phyloP scores from a whole-genome alignment of 37 sponge, comb jelly and placozoan genomes.

The Spongia lamella region DNA sequence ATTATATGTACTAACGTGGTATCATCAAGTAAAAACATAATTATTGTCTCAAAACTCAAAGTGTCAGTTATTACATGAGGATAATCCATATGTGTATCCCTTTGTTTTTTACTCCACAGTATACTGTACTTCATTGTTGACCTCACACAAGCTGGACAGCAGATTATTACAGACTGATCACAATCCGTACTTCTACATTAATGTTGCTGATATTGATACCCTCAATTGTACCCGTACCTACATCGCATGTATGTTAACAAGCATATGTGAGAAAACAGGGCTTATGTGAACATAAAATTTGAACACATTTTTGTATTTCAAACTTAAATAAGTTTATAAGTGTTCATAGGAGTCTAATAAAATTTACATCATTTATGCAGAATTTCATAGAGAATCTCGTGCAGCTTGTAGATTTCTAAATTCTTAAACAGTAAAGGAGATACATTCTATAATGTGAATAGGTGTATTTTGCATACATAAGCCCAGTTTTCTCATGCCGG shows the following conservation, averaged over 20 bases:
- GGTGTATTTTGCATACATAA: neutral
- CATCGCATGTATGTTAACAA: slow-evolving; percentile 88
- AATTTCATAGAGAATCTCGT: too few relatives aligned
- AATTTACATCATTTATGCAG: too few relatives aligned
- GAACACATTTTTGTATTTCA: too few relatives aligned
- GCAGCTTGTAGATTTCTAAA: neutral
- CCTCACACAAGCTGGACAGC: slow-evolving; percentile 31
- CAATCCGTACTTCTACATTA: slow-evolving; percentile 87
- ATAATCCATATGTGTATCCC: neutral
- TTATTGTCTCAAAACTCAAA: too few relatives aligned
- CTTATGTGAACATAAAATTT: too few relatives aligned
- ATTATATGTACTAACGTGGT: too few relatives aligned
- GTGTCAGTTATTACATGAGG: too few relatives aligned
- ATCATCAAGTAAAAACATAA: too few relatives aligned
- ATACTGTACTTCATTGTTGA: slow-evolving; percentile 74
- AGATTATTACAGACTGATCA: slow-evolving; percentile 50
- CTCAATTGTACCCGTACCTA: slow-evolving; percentile 51
- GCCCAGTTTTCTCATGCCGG: too few relatives aligned
- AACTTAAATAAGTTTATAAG: neutral
- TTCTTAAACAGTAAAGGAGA: neutral
- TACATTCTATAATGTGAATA: neutral
- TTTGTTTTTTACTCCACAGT: slow-evolving; percentile 45
- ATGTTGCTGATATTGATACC: slow-evolving; percentile 76
- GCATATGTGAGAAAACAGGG: too few relatives aligned
- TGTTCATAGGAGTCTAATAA: too few relatives aligned